phyloP scores from a whole-genome alignment of 1,140 invertebrate genomes.

The Brachystomella parvula region DNA sequence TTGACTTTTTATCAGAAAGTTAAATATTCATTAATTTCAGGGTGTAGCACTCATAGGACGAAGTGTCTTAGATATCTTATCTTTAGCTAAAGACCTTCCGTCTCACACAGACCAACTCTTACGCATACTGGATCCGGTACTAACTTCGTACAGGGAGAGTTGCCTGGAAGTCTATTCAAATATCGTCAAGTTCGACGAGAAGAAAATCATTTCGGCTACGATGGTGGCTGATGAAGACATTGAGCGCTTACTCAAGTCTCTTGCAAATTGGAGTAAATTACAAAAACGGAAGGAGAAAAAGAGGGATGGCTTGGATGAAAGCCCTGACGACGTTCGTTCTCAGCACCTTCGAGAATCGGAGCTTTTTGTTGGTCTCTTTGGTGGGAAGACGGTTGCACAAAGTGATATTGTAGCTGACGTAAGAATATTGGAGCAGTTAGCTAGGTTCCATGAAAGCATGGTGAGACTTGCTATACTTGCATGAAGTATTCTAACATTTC shows the following conservation, averaged over 20 bases:
- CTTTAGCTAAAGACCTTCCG: conserved; percentile 62
- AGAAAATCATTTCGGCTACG: conserved; percentile 70
- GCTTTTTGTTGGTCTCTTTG: conserved; percentile 68
- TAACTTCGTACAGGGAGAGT: conserved; percentile 66
- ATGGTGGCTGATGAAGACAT: conserved; percentile 95
- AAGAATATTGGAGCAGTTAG: conserved; percentile 67
- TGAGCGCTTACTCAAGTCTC: conserved; percentile 56
- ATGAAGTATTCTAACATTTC: not conserved
- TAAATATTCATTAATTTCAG: conserved; percentile 45
- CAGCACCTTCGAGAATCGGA: conserved; percentile 82
- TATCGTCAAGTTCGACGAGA: conserved; percentile 66
- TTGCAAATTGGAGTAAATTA: conserved; percentile 72
- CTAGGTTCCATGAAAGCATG: conserved; percentile 84
- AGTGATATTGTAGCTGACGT: conserved; percentile 74
- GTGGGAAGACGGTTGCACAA: conserved; percentile 45
- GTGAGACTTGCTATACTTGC: conserved; percentile 47
- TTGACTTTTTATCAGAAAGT: conserved; percentile 27
- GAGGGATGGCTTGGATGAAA: conserved; percentile 53
- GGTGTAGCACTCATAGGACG: conserved; percentile 64
- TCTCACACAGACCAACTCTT: conserved; percentile 61
- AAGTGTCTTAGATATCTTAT: conserved; percentile 59
- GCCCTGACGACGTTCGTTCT: conserved; percentile 66
- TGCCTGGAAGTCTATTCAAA: conserved; percentile 65
- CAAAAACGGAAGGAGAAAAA: conserved; percentile 48
- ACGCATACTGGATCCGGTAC: conserved; percentile 57